Evolutionary conservation across 2,888 invertebrate species (phyloP).

Genomic region (Dynastes maya): DNA sequence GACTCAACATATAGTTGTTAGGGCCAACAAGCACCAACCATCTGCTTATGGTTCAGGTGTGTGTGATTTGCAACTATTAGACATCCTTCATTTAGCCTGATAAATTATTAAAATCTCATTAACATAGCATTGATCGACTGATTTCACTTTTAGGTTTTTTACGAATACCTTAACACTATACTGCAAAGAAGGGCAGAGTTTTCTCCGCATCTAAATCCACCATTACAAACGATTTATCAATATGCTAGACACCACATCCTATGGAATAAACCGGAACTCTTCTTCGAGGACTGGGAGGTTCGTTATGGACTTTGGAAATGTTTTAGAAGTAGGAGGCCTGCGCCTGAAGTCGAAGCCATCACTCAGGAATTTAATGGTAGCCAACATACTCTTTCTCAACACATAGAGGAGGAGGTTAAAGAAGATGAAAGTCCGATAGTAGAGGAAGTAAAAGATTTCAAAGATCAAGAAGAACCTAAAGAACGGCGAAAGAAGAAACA

Average conservation of each 20-base stretch:
- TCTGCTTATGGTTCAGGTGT: too few relatives aligned
- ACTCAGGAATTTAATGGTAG: constrained; percentile 43
- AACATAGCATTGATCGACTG: too few relatives aligned
- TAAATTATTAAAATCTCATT: too few relatives aligned
- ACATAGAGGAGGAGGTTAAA: background rate
- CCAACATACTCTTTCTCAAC: background rate
- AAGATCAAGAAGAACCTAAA: background rate
- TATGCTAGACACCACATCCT: constrained; percentile 74
- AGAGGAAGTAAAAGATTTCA: background rate
- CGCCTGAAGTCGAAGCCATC: background rate
- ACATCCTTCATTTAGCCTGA: too few relatives aligned
- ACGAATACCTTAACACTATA: constrained; percentile 75
- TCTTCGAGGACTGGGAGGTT: constrained; percentile 79
- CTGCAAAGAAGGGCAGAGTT: constrained; percentile 74
- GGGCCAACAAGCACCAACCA: too few relatives aligned
- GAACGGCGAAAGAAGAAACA: background rate
- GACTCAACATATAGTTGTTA: too few relatives aligned
- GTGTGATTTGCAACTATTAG: too few relatives aligned
- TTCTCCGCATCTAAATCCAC: constrained; percentile 79
- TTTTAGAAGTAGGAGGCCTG: constrained; percentile 63
- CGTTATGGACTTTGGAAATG: constrained; percentile 78
- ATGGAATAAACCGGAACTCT: constrained; percentile 77
- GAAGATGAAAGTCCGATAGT: background rate
- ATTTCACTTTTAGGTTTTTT: constrained; percentile 68
- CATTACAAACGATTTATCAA: constrained; percentile 72